phyloP scores from a whole-genome alignment of 2,888 invertebrate species.

The Ornithoptera alexandrae region DNA sequence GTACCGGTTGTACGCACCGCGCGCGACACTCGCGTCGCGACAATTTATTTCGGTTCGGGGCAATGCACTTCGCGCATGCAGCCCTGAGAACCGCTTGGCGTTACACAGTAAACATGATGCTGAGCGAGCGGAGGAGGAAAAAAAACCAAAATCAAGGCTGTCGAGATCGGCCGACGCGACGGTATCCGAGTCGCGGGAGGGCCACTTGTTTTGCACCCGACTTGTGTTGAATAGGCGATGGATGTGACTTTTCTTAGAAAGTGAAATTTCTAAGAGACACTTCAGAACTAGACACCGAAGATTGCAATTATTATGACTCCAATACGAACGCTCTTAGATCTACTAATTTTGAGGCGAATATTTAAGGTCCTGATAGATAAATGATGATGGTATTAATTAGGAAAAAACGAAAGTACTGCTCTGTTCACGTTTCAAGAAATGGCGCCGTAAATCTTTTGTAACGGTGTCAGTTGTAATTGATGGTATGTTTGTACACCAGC shows the following conservation, averaged over 20 bases:
- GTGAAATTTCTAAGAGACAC: conserved; percentile 22
- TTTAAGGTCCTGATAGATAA: too few species aligned
- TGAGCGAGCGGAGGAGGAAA: conserved; percentile 44
- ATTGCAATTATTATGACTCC: conserved; percentile 16
- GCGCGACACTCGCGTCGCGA: conserved; percentile 66
- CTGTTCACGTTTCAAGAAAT: conserved; percentile 20
- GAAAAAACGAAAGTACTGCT: conserved; percentile 19
- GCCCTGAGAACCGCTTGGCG: conserved; percentile 68
- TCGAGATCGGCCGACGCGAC: conserved; percentile 55
- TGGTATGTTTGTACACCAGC: conserved; percentile 65
- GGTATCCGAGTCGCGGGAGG: conserved; percentile 37
- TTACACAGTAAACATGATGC: conserved; percentile 65
- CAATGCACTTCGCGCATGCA: conserved; percentile 74
- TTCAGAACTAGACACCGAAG: conserved; percentile 21
- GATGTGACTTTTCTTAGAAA: conserved; percentile 35
- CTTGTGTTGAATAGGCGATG: conserved; percentile 40
- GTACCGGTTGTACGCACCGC: conserved; percentile 74
- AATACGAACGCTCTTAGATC: not conserved
- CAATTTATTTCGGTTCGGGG: conserved; percentile 79
- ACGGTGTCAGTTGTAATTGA: conserved; percentile 71
- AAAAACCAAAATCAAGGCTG: conserved; percentile 59
- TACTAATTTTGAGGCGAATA: too few species aligned
- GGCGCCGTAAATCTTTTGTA: conserved; percentile 66
- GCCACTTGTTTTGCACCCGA: conserved; percentile 41
- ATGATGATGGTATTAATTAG: conserved; percentile 8